phyloP scores from a whole-genome alignment of 2,797 vertebrate genomes.

The Poecilia wingei region DNA sequence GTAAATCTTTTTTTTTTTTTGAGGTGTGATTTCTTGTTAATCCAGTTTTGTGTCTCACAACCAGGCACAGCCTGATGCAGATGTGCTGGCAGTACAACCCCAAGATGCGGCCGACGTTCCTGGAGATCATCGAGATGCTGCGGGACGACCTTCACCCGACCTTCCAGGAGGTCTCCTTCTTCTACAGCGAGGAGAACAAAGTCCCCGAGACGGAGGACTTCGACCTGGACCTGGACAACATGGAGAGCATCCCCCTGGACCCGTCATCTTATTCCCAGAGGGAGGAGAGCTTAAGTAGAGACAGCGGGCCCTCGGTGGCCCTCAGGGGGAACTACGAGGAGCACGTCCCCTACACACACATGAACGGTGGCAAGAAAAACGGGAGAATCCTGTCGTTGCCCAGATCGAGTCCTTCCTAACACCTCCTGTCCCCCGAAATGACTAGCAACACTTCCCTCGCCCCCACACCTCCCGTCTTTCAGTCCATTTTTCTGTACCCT shows the following conservation, averaged over 20 bases:
- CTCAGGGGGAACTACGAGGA: slow-evolving; percentile 93
- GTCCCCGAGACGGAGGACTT: slow-evolving; percentile 91
- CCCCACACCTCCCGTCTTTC: slow-evolving; percentile 45
- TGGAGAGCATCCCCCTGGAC: slow-evolving; percentile 98
- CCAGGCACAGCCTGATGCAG: slow-evolving; percentile 93
- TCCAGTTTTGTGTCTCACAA: neutral
- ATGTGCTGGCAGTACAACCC: slow-evolving; percentile 99
- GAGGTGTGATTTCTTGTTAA: neutral
- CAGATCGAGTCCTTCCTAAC: slow-evolving; percentile 95
- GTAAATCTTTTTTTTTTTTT: neutral
- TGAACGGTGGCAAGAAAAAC: slow-evolving; percentile 99
- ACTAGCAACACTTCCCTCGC: slow-evolving; percentile 51
- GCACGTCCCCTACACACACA: slow-evolving; percentile 94
- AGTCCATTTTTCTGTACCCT: slow-evolving; percentile 52
- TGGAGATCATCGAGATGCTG: slow-evolving; percentile 94
- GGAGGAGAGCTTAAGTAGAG: slow-evolving; percentile 86
- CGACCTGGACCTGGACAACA: slow-evolving; percentile 97
- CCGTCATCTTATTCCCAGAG: slow-evolving; percentile 89
- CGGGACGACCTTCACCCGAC: slow-evolving; percentile 92
- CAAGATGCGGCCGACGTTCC: slow-evolving; percentile 95
- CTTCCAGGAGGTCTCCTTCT: slow-evolving; percentile 95
- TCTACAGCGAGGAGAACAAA: slow-evolving; percentile 98
- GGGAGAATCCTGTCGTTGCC: slow-evolving; percentile 93
- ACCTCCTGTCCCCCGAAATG: slow-evolving; percentile 56
- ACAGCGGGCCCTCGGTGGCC: slow-evolving; percentile 86